Evolutionary conservation across 1,140 invertebrate species (phyloP), one percentile per base, ranked within the genome.

Genomic region (Diabrotica undecimpunctata): DNA sequence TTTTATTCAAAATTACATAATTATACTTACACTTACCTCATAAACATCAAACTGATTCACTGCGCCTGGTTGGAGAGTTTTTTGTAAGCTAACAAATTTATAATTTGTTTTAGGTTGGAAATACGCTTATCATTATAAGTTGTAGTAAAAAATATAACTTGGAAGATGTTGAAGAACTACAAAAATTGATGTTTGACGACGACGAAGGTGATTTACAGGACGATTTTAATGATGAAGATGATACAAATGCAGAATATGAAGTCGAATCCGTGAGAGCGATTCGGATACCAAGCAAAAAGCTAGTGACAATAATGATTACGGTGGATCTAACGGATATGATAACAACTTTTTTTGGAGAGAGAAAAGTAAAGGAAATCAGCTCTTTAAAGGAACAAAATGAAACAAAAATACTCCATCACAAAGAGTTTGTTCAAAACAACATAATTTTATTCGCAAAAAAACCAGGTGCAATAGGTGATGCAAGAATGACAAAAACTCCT

Each of bases 261-360:
- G 35, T 59, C 2, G 63, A 65, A 59, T n/a, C 11, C 63, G 46
- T 6, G 37, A 53, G 38, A 41, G 37, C 13, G 25, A 60, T 65
- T 65, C 63, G 51, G 56, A 65, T 25, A 65, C 57, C 7, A 51
- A 53, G 12, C 55, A 65, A 59, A n/a, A 56, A 53, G 46, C 36
- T 54, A 52, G 39, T 38, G 12, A 35, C 11, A 14, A 38, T 36
- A 10, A 55, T n/a, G n/a, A n/a, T n/a, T n/a, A n/a, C n/a, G n/a
- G 58, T 54, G 12, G 4, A 46, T 13, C 9, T 7, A 8, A n/a
- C n/a, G 58, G 7, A 54, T 41, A 35, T 13, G 35, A 54, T n/a
- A 9, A 5, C 35, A 53, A 46, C 38, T 66, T 57, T 66, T 51
- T 37, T n/a, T 55, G 41, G 11, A 67, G 55, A 64, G 61, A 64